Conservation (phyloP, 2,888 invertebrate genomes). For the Philhelius pedissequus region DNA sequence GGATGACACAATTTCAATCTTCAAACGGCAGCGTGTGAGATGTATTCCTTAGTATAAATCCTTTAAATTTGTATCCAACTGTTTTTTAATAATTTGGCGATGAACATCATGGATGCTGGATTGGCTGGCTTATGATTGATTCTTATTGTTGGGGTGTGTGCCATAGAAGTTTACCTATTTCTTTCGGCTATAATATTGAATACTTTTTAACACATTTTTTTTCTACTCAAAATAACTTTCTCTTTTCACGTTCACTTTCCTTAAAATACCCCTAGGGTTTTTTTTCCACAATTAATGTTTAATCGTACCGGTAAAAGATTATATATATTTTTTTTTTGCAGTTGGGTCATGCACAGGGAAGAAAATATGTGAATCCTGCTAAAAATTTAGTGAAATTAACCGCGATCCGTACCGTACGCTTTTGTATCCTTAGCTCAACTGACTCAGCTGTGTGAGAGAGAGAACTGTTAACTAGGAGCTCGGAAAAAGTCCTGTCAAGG, state of each 20-base stretch:
- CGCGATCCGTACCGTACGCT: constrained; percentile 73
- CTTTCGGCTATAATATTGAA: constrained; percentile 18
- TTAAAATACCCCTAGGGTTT: constrained; percentile 25
- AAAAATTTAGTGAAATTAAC: constrained; percentile 51
- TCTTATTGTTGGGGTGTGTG: constrained; percentile 18
- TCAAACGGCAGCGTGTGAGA: constrained; percentile 15
- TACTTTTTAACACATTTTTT: neutral
- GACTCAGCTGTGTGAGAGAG: constrained; percentile 70
- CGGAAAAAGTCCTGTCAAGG: constrained; percentile 61
- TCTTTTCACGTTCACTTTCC: constrained; percentile 36
- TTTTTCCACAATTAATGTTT: constrained; percentile 7
- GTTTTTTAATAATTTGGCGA: constrained; percentile 24
- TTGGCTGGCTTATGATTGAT: constrained; percentile 18
- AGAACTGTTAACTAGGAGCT: constrained; percentile 54
- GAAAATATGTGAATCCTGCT: constrained; percentile 40
- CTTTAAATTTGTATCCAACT: constrained; percentile 56
- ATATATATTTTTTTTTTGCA: neutral
- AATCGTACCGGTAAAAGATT: constrained; percentile 4
- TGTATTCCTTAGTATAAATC: constrained; percentile 45
- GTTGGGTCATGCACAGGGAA: neutral
- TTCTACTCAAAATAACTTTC: constrained; percentile 6
- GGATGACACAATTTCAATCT: constrained; percentile 57
- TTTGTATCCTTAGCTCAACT: constrained; percentile 78
- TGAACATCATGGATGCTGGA: constrained; percentile 51
- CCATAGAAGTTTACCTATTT: neutral